Evolutionary conservation across 2,113 vertebrate genomes (phyloP), one percentile per base, ranked within the genome.

Genomic region (Hiodon alosoides): DNA sequence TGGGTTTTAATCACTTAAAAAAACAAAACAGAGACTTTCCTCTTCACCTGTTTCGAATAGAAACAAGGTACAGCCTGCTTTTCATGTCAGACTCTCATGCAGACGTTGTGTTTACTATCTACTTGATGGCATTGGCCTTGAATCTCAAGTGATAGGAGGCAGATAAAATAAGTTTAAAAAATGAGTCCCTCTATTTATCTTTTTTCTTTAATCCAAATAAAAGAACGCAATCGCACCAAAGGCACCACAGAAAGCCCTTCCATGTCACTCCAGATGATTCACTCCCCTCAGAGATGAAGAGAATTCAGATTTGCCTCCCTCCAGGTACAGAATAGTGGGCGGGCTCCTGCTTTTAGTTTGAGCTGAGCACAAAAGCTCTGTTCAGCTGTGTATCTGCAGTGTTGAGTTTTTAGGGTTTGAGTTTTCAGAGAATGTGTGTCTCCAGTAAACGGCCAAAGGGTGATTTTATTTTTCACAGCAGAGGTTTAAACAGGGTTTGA

Each of bases 341-440:
- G 57, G 74, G 77, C 53, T 60, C 13, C 2, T 17, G 47, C 5
- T 65, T 77, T 80, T 83, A 81, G 81, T 83, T 80, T 78, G 79
- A 80, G 67, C 74, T 5, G 50, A 78, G 67, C 31, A 81, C 72
- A 82, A 70, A 74, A 76, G 62, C 74, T 79, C 71, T 74, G 76
- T 67, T 81, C 82, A 81, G 67, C 71, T 80, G 71, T 77, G 73
- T 77, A 74, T 17, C 69, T 76, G 69, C 52, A 82, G 62, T 77
- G 71, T 80, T 86, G 31, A 31, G 31, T 31, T 31, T 31, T 31
- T 31, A 31, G 31, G 31, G 31, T 31, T 31, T 31, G 31, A 31
- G 31, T 31, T 31, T 11, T 66, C 64, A 4, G 61, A 31, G 61
- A 64, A 46, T 64, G 64, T 10, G 31, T 11, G 46, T 11, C 31